A percentile compares a stretch with the other conserved stretches of the same genome.
These are phyloP conservation scores for Platichthys stellatus DNA, from an alignment of 2,113 vertebrate genomes.

Conservation along the genomic window DNA sequence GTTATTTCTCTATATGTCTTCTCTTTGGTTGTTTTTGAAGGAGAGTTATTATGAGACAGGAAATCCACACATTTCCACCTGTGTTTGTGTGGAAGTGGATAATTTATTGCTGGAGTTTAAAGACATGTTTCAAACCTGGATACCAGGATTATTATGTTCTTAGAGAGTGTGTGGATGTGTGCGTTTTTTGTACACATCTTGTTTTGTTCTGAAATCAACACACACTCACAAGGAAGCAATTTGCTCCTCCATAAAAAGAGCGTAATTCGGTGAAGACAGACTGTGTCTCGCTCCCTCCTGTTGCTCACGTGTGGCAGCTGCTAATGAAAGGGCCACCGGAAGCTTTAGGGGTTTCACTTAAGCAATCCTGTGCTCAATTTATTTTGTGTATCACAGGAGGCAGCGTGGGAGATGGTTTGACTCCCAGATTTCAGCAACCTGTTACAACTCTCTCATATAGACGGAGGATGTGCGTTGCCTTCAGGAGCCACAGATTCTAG, in stretches of 20 bases:
- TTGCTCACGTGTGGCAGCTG: slow-evolving; percentile 59
- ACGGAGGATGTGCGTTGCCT: slow-evolving; percentile 30
- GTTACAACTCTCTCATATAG: slow-evolving; percentile 42
- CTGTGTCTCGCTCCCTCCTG: slow-evolving; percentile 37
- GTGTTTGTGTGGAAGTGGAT: slow-evolving; percentile 16
- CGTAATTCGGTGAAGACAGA: slow-evolving; percentile 63
- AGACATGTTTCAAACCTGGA: slow-evolving; percentile 18
- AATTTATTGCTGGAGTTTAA: slow-evolving; percentile 40
- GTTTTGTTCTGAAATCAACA: slow-evolving; percentile 25
- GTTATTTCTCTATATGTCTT: too few species aligned
- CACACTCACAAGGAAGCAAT: slow-evolving; percentile 63
- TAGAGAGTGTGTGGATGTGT: slow-evolving; percentile 1
- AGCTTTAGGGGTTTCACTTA: slow-evolving; percentile 62
- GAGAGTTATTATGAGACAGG: slow-evolving; percentile 46
- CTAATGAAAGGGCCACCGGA: slow-evolving; percentile 57
- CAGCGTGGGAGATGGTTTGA: slow-evolving; percentile 29
- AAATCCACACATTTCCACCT: slow-evolving; percentile 58
- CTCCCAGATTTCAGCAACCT: slow-evolving; percentile 35
- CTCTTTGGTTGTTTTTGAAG: too few species aligned
- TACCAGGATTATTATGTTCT: slow-evolving; percentile 14
- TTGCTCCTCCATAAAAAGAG: slow-evolving; percentile 64
- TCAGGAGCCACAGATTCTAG: slow-evolving; percentile 10
- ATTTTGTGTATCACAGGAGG: slow-evolving; percentile 54
- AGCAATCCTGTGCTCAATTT: slow-evolving; percentile 66
- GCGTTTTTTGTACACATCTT: neutral